phyloP scores from a whole-genome alignment of 1,140 invertebrate species.

The Lepidurus couesii region DNA sequence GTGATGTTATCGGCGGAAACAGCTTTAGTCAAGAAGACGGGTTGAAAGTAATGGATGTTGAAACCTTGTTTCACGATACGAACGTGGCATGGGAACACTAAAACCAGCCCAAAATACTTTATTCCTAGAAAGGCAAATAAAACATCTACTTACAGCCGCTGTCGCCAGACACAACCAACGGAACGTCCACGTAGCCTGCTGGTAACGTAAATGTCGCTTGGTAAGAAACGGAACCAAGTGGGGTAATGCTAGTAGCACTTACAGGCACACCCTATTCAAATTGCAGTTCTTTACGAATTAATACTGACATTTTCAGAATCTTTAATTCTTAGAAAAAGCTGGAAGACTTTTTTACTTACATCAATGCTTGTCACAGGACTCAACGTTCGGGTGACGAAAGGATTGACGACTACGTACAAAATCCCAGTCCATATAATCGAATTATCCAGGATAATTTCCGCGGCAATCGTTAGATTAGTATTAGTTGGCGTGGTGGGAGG shows the following conservation, averaged over 20 bases:
- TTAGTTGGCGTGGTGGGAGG: background rate
- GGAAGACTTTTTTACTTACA: background rate
- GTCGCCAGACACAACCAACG: background rate
- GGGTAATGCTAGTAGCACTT: background rate
- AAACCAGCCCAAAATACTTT: background rate
- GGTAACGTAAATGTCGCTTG: background rate
- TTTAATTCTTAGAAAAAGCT: background rate
- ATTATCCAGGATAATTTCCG: constrained; percentile 1
- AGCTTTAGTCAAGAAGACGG: constrained; percentile 3
- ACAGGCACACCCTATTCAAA: background rate
- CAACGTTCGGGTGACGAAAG: background rate
- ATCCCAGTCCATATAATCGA: constrained; percentile 4
- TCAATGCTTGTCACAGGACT: background rate
- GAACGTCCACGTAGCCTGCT: background rate
- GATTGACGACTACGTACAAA: background rate
- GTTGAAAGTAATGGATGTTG: background rate
- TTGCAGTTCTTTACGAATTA: background rate
- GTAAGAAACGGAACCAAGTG: background rate
- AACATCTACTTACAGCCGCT: background rate
- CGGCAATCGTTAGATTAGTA: background rate
- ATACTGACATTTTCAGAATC: background rate
- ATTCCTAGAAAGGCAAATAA: too few species aligned
- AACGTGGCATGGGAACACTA: background rate
- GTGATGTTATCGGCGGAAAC: background rate
- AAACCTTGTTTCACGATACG: background rate